Evolutionary conservation across 2,797 vertebrate genomes (phyloP).

Genomic region (Benthosema pterotum): DNA sequence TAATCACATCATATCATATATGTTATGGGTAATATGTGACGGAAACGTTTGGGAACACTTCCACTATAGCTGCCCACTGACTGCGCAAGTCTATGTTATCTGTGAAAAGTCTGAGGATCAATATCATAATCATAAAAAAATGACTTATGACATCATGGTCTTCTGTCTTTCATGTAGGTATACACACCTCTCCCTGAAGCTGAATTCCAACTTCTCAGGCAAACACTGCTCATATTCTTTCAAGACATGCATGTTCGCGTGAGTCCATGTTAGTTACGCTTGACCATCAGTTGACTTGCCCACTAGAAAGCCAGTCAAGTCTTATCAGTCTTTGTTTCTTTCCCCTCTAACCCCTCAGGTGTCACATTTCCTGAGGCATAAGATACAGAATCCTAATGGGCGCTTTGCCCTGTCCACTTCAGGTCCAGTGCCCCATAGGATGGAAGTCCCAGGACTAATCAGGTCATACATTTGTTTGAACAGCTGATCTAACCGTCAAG

Average conservation of each 20-base stretch:
- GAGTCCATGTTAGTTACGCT: slow-evolving; percentile 56
- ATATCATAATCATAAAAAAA: no score
- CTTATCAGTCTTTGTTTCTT: not conserved
- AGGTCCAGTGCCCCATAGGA: slow-evolving; percentile 87
- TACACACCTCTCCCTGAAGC: slow-evolving; percentile 85
- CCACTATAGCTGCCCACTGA: no score
- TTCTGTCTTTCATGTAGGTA: slow-evolving; percentile 62
- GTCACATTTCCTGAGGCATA: slow-evolving; percentile 69
- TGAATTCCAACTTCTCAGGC: slow-evolving; percentile 92
- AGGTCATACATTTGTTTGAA: slow-evolving; percentile 73
- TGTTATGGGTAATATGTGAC: no score
- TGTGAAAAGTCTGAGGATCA: not conserved
- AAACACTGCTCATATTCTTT: slow-evolving; percentile 90
- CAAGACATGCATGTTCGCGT: slow-evolving; percentile 92
- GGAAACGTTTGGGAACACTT: no score
- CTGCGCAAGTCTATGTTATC: not conserved
- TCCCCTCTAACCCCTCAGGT: slow-evolving; percentile 56
- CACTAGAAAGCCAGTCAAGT: not conserved
- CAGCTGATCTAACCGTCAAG: not conserved
- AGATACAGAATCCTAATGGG: slow-evolving; percentile 73
- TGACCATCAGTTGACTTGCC: not conserved
- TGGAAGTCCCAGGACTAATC: slow-evolving; percentile 89
- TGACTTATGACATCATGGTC: not conserved
- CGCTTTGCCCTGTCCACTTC: slow-evolving; percentile 78
- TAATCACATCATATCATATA: no score